Conservation (phyloP, 2,797 vertebrate species). For the Acrossocheilus wenchowensis region DNA sequence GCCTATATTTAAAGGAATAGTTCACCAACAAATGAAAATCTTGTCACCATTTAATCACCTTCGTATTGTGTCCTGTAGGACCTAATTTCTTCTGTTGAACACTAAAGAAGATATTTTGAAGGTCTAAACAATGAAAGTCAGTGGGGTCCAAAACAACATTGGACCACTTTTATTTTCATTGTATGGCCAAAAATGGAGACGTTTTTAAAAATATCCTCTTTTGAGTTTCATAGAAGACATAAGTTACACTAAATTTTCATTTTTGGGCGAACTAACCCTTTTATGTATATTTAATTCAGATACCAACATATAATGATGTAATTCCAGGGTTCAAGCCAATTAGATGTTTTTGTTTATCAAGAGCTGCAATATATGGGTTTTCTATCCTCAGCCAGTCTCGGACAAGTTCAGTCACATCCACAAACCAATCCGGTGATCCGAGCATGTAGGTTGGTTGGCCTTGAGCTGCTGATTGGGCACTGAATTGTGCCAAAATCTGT, state of each 20-base stretch:
- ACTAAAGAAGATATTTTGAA: neutral
- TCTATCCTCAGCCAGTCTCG: constrained; percentile 71
- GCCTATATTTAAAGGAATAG: neutral
- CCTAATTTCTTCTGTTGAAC: neutral
- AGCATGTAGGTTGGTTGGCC: constrained; percentile 71
- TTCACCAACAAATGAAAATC: neutral
- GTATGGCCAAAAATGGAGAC: neutral
- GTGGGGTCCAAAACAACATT: neutral
- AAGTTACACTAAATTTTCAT: rapidly evolving
- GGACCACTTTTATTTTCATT: neutral
- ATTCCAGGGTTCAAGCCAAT: constrained; percentile 76
- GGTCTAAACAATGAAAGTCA: neutral
- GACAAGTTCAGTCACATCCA: constrained; percentile 77
- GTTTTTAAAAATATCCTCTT: neutral
- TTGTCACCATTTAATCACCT: neutral
- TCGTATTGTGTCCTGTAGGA: neutral
- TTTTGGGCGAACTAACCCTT: neutral
- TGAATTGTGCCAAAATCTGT: constrained; percentile 77
- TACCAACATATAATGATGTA: constrained; percentile 73
- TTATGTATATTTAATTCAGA: neutral
- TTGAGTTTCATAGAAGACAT: neutral
- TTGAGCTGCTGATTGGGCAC: constrained; percentile 60
- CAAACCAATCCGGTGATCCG: constrained; percentile 76
- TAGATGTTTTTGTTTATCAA: constrained; percentile 66
- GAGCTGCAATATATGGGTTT: constrained; percentile 70